Percentiles rank a stretch among this genome's conserved stretches.
phyloP scores from a whole-genome alignment of 2,113 vertebrate genomes.

The Salvator merianae region DNA sequence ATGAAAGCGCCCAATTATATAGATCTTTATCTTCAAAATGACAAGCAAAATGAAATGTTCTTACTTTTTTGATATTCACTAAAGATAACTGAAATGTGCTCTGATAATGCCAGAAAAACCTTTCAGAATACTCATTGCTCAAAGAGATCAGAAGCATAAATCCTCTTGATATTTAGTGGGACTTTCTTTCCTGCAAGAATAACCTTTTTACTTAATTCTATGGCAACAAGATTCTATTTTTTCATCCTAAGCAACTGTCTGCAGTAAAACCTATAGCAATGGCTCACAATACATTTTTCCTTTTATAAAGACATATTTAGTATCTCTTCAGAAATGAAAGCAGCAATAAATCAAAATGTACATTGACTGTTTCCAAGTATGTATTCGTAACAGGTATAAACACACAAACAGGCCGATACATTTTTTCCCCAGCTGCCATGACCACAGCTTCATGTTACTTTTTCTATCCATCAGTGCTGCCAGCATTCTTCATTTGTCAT shows the following conservation, averaged over 20 bases:
- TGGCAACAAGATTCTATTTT: not conserved
- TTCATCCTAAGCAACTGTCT: not conserved
- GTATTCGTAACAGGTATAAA: not conserved
- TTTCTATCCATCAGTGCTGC: not conserved
- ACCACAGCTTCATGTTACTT: not conserved
- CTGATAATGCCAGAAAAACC: conserved; percentile 20
- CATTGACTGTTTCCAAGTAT: not conserved
- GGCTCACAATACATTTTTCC: not conserved
- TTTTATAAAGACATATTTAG: not conserved
- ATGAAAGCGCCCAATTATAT: conserved; percentile 18
- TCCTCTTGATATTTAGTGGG: not conserved
- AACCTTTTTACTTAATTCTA: not conserved
- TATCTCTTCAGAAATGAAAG: not conserved
- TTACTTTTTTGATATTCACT: not conserved
- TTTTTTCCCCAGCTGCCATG: not conserved
- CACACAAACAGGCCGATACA: not conserved
- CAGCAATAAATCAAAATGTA: not conserved
- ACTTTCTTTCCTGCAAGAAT: not conserved
- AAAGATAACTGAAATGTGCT: conserved; percentile 35
- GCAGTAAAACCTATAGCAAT: not conserved
- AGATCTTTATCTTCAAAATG: conserved; percentile 25
- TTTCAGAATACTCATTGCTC: conserved; percentile 7
- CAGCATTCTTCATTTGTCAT: not conserved
- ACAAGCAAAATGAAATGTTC: conserved; percentile 15
- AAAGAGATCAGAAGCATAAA: conserved; percentile 23